Evolutionary conservation across 2,888 invertebrate genomes (phyloP).

Genomic region (Achlya flavicornis): DNA sequence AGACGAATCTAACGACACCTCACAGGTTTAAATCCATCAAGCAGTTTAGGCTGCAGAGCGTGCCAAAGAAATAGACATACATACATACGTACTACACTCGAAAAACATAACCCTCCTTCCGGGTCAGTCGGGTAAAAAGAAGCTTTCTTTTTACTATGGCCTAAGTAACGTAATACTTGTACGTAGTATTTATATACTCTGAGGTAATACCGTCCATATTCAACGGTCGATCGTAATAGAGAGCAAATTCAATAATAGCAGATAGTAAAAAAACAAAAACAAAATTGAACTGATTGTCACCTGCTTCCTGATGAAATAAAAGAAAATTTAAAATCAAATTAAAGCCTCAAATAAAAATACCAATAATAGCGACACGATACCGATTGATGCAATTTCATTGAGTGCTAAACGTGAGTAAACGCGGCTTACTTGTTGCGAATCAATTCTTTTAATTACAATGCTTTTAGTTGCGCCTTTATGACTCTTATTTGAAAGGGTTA

Average conservation of each 20-base stretch:
- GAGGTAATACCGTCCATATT: background rate
- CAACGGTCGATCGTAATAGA: background rate
- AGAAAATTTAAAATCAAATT: slow-evolving; percentile 65
- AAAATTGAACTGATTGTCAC: slow-evolving; percentile 53
- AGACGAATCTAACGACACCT: no score
- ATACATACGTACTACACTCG: no score
- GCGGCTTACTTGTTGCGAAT: slow-evolving; percentile 62
- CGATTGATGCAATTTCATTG: slow-evolving; percentile 80
- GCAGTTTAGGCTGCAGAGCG: no score
- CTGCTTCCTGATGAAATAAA: slow-evolving; percentile 58
- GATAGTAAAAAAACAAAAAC: slow-evolving; percentile 35
- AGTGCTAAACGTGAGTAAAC: slow-evolving; percentile 79
- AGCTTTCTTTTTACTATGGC: no score
- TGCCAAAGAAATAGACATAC: no score
- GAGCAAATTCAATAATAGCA: background rate
- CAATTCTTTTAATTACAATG: slow-evolving; percentile 51
- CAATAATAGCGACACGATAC: slow-evolving; percentile 74
- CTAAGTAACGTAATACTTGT: no score
- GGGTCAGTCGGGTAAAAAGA: no score
- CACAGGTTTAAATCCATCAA: no score
- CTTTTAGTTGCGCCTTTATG: slow-evolving; percentile 35
- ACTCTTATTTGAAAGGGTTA: slow-evolving; percentile 50
- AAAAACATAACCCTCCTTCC: no score
- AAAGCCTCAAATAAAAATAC: slow-evolving; percentile 74
- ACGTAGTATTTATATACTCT: no score